Conservation (phyloP, 2,888 invertebrate species). For the Perdita meconis region DNA sequence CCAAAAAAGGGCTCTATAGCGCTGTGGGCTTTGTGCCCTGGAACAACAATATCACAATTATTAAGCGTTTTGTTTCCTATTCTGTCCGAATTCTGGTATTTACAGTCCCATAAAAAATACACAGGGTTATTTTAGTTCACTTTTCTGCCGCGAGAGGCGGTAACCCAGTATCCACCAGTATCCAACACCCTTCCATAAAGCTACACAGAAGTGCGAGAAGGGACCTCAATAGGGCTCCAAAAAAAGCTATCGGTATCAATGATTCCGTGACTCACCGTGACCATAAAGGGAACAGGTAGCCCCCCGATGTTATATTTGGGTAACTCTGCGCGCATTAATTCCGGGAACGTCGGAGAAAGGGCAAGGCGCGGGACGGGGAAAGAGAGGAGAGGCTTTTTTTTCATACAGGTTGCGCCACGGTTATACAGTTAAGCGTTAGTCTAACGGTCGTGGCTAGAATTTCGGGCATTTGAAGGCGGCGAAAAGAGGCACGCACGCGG, state of each 20-base stretch:
- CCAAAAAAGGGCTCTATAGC: too few species aligned
- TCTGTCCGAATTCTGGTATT: too few species aligned
- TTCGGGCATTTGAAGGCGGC: constrained; percentile 74
- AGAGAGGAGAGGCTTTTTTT: constrained; percentile 41
- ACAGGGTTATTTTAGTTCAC: too few species aligned
- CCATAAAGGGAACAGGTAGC: constrained; percentile 14
- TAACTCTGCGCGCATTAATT: constrained; percentile 39
- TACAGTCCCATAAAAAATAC: too few species aligned
- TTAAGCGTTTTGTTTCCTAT: too few species aligned
- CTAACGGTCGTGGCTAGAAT: constrained; percentile 78
- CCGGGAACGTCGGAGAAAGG: constrained; percentile 24
- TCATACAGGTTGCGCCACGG: constrained; percentile 67
- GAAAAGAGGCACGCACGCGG: constrained; percentile 53
- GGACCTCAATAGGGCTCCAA: too few species aligned
- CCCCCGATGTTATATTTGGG: constrained; percentile 20
- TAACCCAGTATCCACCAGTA: too few species aligned
- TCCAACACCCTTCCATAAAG: too few species aligned
- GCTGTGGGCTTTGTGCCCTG: too few species aligned
- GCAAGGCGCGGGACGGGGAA: constrained; percentile 5
- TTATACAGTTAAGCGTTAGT: constrained; percentile 79
- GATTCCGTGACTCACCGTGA: constrained; percentile 2
- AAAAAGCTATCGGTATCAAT: not conserved
- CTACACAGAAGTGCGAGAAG: too few species aligned
- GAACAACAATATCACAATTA: too few species aligned
- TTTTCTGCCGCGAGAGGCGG: too few species aligned